Conservation (phyloP, 2,888 invertebrate species). For the Cecidostiba fungosa region DNA sequence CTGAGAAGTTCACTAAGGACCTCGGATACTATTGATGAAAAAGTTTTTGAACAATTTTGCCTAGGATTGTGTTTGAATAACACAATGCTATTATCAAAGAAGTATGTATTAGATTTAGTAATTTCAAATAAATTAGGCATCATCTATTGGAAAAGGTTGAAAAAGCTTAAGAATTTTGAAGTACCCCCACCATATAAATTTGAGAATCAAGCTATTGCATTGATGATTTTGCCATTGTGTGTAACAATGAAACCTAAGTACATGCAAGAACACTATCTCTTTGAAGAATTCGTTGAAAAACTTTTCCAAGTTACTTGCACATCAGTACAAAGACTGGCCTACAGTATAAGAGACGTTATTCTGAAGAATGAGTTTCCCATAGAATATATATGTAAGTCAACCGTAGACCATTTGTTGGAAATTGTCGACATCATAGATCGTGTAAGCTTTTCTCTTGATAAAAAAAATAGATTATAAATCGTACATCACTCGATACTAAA, state of each 20-base stretch:
- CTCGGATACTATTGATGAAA: constrained; percentile 65
- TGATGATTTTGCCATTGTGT: constrained; percentile 84
- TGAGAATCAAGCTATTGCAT: constrained; percentile 74
- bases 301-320: constrained; percentile 85
- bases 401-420: constrained; percentile 82
- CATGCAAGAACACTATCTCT: constrained; percentile 80
- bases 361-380: constrained; percentile 77
- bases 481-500: background rate
- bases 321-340: constrained; percentile 84
- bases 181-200: constrained; percentile 70
- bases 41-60: constrained; percentile 76
- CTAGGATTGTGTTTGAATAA: constrained; percentile 75
- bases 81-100: constrained; percentile 76
- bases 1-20: constrained; percentile 70
- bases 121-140: constrained; percentile 78
- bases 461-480: background rate
- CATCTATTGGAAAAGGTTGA: constrained; percentile 78
- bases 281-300: constrained; percentile 84
- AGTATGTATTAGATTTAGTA: constrained; percentile 76
- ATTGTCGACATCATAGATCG: constrained; percentile 81
- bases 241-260: constrained; percentile 77
- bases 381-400: constrained; percentile 77
- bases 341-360: constrained; percentile 83
- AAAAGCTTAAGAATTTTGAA: constrained; percentile 67
- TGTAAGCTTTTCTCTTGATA: constrained; percentile 60